Evolutionary conservation across 2,113 vertebrate species (phyloP), one percentile per base, ranked within the genome.

Genomic region (Gymnarchus niloticus): DNA sequence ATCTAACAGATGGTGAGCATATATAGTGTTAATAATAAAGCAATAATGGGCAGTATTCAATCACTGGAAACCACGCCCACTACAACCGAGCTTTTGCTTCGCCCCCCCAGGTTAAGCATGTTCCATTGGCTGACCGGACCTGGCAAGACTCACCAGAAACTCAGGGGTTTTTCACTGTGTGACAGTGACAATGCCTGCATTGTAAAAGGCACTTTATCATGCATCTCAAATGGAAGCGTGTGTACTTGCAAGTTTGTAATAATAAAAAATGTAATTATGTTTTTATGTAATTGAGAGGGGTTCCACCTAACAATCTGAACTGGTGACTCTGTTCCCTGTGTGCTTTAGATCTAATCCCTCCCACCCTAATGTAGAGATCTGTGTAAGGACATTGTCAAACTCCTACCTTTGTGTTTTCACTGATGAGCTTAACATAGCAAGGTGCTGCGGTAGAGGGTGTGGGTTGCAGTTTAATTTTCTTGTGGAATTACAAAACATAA

Each of bases 141-240:
- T 9, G 46, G 81, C 81, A 28, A 56, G 49, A 54, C 25, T 51
- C 82, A 44, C 21, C 56, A 83, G 82, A 37, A 56, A 56, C 82
- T 83, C 56, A 57, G 56, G 56, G 82, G 82, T 83, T 83, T 54
- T 33, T 57, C 52, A 59, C 54, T 83, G 82, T 59, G 56, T 83
- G 37, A 44, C 56, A 83, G 56, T 83, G 56, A 54, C 37, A 59
- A 83, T 57, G 54, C 56, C 82, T 83, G 52, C 82, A 59, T 83
- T 83, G 51, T 44, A 59, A 57, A 59, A 83, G 82, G 54, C 82
- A 83, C 82, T 57, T 83, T 83, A 57, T 57, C 56, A 83, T 46
- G 54, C 28, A 44, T 82, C 49, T 82, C 28, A 17, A 82, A 33
- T 51, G 23, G 77, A 81, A 81, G 23, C 77, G 23, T 81, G 41